Base-by-base conservation (phyloP, 2,888 invertebrate species). In the Limenitis camilla region DNA sequence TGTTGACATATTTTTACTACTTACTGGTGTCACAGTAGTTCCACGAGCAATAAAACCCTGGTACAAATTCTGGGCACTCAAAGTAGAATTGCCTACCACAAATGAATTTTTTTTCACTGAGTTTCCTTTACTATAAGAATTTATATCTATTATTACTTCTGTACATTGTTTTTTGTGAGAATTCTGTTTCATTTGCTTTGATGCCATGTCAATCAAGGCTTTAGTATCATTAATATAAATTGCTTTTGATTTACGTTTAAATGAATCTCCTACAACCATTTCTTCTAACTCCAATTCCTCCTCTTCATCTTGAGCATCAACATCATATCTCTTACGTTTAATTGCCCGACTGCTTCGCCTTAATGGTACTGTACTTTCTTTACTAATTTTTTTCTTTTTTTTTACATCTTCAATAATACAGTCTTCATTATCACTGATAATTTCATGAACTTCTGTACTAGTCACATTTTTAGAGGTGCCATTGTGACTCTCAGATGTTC, bases 71-170 rank as follows among this genome's bases (percentile, higher is more conserved):
- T 92, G 92, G 1, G 91, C 88, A 59, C 88, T 89, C 41, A 90
- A 69, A 45, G 88, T 83, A 64, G 89, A 80, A 8, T 88, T 89
- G 53, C 89, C 55, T 11, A 33, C 35, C 39, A 61, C 56, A 28
- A 72, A 58, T 19, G 61, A 55, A 57, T 69, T 49, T 63, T 67
- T 66, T 63, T 80, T 74, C 51, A 74, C 78, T 55, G 72, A 78
- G 31, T 44, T 48, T 9, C 90, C 90, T 62, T 91, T 90, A 19
- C 90, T 91, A 52, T 91, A 90, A 52, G 92, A 90, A 79, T 93
- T 93, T 8, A 93, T 93, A 68, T 94, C 94, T 61, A 94, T 93
- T 45, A 94, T 93, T 32, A 94, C 93, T 61, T 94, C 82, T 6
- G 93, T 93, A 0, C 93, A 92, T 73, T 94, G 91, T 66, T 94